phyloP scores from a whole-genome alignment of 2,888 invertebrate genomes.

The Catotricha subobsoleta region DNA sequence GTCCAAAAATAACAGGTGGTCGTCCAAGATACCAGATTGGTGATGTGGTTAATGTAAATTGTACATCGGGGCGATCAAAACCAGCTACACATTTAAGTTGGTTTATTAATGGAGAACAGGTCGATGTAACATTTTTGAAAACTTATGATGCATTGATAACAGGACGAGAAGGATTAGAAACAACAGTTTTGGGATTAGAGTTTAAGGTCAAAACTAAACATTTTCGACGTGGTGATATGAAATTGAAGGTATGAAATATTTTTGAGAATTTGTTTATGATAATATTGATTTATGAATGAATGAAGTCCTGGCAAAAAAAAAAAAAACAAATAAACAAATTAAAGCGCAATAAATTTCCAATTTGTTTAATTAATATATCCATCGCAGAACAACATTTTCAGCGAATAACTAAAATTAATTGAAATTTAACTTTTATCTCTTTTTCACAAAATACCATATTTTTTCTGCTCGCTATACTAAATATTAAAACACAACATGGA shows the following conservation, averaged over 20 bases:
- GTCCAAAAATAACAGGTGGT: slow-evolving; percentile 66
- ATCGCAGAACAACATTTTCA: too few relatives aligned
- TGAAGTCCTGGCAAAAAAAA: neutral
- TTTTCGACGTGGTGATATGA: slow-evolving; percentile 70
- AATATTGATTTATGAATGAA: too few relatives aligned
- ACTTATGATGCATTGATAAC: slow-evolving; percentile 35
- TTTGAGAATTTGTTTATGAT: too few relatives aligned
- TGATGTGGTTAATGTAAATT: slow-evolving; percentile 65
- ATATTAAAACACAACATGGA: too few relatives aligned
- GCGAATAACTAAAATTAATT: too few relatives aligned
- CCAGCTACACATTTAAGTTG: slow-evolving; percentile 69
- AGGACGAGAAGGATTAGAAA: slow-evolving; percentile 48
- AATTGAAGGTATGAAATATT: slow-evolving; percentile 51
- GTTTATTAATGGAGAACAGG: slow-evolving; percentile 74
- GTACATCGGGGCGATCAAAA: slow-evolving; percentile 64
- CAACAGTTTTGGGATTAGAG: slow-evolving; percentile 57
- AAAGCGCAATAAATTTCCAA: neutral
- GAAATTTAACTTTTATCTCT: too few relatives aligned
- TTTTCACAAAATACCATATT: neutral
- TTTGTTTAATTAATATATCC: neutral
- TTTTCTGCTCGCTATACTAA: neutral
- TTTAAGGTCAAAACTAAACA: slow-evolving; percentile 40
- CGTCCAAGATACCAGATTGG: slow-evolving; percentile 65
- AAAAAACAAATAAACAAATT: neutral
- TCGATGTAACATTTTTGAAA: slow-evolving; percentile 34